phyloP scores from a whole-genome alignment of 2,797 vertebrate species.

The Spinus olivaceus region DNA sequence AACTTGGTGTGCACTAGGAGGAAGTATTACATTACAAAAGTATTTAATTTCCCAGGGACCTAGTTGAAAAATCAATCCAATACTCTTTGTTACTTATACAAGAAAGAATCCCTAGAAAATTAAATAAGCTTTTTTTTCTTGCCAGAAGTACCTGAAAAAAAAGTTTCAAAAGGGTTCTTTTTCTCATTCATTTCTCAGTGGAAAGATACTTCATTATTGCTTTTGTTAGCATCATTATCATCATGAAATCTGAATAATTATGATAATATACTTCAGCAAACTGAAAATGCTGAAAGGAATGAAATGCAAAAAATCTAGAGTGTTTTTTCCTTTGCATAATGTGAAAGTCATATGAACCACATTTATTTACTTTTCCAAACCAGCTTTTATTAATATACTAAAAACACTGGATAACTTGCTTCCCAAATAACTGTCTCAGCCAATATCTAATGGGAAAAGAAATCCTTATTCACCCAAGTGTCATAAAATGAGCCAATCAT shows the following conservation, averaged over 20 bases:
- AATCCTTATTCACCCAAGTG: not conserved
- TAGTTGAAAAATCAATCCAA: conserved; percentile 10
- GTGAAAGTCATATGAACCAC: not conserved
- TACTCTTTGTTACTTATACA: not conserved
- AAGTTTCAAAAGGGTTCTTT: not conserved
- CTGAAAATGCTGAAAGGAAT: not conserved
- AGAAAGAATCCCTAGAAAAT: conserved; percentile 8
- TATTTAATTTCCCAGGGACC: conserved; percentile 8
- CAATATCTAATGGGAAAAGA: not conserved
- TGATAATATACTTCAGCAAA: not conserved
- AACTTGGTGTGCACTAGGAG: not conserved
- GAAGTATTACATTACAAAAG: conserved; percentile 14
- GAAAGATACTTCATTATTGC: not conserved
- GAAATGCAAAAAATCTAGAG: not conserved
- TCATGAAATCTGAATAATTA: not conserved
- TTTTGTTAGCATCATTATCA: conserved; percentile 15
- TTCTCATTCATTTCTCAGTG: not conserved
- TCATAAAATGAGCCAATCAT: not conserved
- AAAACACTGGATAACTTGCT: not conserved
- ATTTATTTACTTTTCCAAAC: not conserved
- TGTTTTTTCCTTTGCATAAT: not conserved
- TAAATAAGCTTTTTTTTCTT: not conserved
- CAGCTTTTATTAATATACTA: not conserved
- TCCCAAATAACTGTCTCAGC: not conserved
- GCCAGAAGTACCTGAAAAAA: not conserved